Evolutionary conservation across 1,140 invertebrate genomes (phyloP), one percentile per base, ranked within the genome.

Genomic region (Pomacea maculata): DNA sequence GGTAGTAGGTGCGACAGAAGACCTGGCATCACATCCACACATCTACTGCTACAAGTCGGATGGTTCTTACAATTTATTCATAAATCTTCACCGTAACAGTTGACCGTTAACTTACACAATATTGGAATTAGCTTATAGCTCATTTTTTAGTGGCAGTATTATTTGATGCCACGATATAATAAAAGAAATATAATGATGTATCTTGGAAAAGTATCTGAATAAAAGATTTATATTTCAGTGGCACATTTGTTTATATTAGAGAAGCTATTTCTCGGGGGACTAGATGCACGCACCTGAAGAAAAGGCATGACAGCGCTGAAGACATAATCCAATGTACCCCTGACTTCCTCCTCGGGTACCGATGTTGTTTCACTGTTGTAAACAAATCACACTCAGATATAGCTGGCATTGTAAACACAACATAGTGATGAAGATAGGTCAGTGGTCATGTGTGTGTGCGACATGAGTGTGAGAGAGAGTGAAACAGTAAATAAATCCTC

Each of bases 271-370:
- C 19, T n/a, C 21, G 2, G 8, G 65, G 4, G 15, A 21, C n/a
- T 72, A 0, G 0, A 57, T 57, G 0, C 57, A 61, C 57, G 78
- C 83, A 89, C 88, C 85, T 88, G 87, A 15, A 90, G 79, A 75
- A 89, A 88, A 72, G 89, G 89, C 87, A 90, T 86, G 78, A 88
- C 87, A 25, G 83, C 87, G 75, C 88, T 88, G 83, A 90, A 89
- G 65, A 89, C 71, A 77, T 90, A 90, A 67, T 90, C 88, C 1
- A 90, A 75, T 54, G 74, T 82, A 12, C 86, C 87, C 77, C 87
- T 79, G 61, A 86, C 81, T 0, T 72, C 71, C 67, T 89, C 85
- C 54, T 83, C 74, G 17, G 82, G 81, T 34, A 67, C 78, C 0
- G 68, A 45, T 19, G 83, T 83, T 25, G 79, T 77, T 15, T 89